Base-by-base conservation (phyloP, 2,888 invertebrate species). In the Eurois occulta region DNA sequence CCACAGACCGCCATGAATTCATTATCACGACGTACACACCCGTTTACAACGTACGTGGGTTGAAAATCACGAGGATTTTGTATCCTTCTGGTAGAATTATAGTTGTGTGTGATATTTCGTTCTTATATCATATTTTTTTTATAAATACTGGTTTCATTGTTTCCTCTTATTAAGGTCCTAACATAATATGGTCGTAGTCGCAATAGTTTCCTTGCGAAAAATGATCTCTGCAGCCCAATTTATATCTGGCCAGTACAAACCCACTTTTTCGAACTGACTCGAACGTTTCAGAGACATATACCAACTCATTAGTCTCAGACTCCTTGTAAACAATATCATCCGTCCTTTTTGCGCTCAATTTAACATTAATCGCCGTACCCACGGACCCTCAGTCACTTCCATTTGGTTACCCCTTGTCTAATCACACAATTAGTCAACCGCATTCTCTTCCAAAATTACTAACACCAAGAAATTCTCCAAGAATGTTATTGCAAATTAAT, bases 401-500 rank as follows among this genome's bases (percentile, higher is more conserved):
- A 72, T 60, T 83, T 82, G 55, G 72, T 76, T 66, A 73, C 79
- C 72, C 87, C 67, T 77, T 73, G 75, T 75, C 80, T 78, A 75
- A 83, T 78, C 84, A 78, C 75, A 83, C 84, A 70, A 84, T 86
- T 84, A 75, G 75, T 84, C 79, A 71, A 64, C 64, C 72, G 64
- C 87, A 86, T 86, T 75, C 84, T 52, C 60, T 41, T 24, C 28
- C 62, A 52, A 75, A 84, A 84, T 83, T 78, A 75, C 87, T 67
- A 78, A 73, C 67, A 84, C 74, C 81, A 83, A 81, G 84, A 88
- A 88, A 86, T 88, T 77, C 65, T 32, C 87, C 79, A 78, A 86
- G 86, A 88, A 89, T 87, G 87, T 89, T 84, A 87, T 85, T 80
- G 81, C 87, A 88, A 87, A 88, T 90, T 86, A 89, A 90, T 90